Base-by-base conservation (phyloP, 2,888 invertebrate genomes). In the Argyresthia goedartella region DNA sequence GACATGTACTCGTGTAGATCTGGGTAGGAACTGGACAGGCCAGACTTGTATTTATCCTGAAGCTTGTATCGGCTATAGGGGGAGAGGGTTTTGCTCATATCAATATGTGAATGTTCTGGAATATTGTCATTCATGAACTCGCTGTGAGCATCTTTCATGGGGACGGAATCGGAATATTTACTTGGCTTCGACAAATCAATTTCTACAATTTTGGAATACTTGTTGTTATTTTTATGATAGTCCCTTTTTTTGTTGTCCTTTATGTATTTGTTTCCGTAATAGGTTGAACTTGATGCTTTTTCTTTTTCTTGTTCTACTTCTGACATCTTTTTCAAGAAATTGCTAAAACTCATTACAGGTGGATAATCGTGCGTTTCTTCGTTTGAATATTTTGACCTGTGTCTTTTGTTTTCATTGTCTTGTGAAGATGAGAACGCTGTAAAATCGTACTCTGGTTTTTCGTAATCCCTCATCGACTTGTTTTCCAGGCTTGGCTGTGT, bases 401-500 rank as follows among this genome's bases (percentile, higher is more conserved):
- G 8, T 36, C n/a, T 44, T 50, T 50, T 44, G 13, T 33, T 43
- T 15, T 44, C 50, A 16, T 14, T 25, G 1, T 16, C 43, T 9
- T 10, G 8, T n/a, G 25, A 10, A 8, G 50, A 43, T n/a, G 50
- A 25, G 15, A 43, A 50, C 13, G 39, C 50, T 10, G 50, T n/a
- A 34, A 14, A 50, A n/a, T 50, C 50, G 10, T 15, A 50, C 8
- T 50, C 50, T 36, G 13, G 72, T 50, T 73, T 76, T 49, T 72
- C 79, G 56, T 76, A 81, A 48, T 81, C 82, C 64, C 76, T 67
- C 56, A 73, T 66, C 11, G 75, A 67, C 64, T 81, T 84, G 16
- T 73, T 69, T 66, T 80, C 71, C 44, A 74, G 48, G 8, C 47
- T 43, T 11, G 35, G 34, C 13, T 39, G n/a, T 11, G 35, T 13